A percentile compares a stretch with the other conserved stretches of the same genome.
These are phyloP conservation scores for Gymnopithys bicolor DNA, from an alignment of 2,797 vertebrate genomes.

Conservation along the genomic window DNA sequence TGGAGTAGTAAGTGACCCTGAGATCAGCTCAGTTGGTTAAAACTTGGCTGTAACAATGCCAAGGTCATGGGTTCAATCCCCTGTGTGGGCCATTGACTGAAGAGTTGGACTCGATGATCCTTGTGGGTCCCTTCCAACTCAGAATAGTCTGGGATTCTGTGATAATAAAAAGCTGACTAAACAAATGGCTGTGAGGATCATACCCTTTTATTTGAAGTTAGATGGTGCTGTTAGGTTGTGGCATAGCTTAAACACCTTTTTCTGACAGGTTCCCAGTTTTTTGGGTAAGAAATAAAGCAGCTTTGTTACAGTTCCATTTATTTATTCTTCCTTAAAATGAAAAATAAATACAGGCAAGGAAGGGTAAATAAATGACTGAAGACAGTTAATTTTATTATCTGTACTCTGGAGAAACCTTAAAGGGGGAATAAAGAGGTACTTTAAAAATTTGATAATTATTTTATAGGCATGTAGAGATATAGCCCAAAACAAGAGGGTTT, in stretches of 20 bases:
- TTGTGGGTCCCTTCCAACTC: too few relatives aligned
- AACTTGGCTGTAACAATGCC: too few relatives aligned
- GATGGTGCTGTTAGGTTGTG: background rate
- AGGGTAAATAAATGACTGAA: background rate
- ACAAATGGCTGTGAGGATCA: background rate
- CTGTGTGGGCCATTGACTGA: too few relatives aligned
- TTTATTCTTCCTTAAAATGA: background rate
- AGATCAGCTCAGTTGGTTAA: too few relatives aligned
- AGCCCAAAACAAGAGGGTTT: background rate
- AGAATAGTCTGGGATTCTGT: background rate
- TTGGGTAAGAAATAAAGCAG: background rate
- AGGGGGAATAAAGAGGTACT: background rate
- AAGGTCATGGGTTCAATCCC: too few relatives aligned
- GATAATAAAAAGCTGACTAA: background rate
- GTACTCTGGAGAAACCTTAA: background rate
- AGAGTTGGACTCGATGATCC: too few relatives aligned
- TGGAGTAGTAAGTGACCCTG: background rate
- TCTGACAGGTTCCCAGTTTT: background rate
- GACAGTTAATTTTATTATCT: background rate
- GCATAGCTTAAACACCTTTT: background rate
- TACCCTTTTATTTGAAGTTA: background rate
- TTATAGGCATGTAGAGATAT: background rate
- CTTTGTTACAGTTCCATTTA: background rate
- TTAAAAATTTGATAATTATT: background rate
- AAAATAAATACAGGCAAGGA: background rate